phyloP scores from a whole-genome alignment of 2,888 invertebrate species.

The Elgonia sp. region DNA sequence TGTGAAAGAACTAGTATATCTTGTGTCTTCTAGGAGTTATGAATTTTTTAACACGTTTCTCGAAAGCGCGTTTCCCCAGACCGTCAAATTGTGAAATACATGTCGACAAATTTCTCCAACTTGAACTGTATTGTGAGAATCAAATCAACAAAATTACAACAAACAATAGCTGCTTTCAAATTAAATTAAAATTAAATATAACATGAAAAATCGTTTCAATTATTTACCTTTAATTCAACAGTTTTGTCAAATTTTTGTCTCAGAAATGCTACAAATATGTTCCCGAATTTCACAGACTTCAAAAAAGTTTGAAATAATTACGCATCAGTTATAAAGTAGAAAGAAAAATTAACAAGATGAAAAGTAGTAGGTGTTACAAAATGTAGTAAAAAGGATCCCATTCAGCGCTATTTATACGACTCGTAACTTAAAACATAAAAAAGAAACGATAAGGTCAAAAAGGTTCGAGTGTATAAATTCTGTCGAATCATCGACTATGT shows the following conservation, averaged over 20 bases:
- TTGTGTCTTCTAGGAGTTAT: not conserved
- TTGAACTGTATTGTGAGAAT: not conserved
- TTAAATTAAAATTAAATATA: not conserved
- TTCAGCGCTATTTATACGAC: too few relatives aligned
- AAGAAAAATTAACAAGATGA: not conserved
- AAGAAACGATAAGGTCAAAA: too few relatives aligned
- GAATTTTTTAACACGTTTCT: constrained; percentile 7
- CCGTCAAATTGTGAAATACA: not conserved
- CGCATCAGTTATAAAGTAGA: not conserved
- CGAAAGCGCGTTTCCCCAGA: not conserved
- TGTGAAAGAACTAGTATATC: constrained; percentile 15
- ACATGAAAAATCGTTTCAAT: not conserved
- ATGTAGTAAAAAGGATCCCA: too few relatives aligned
- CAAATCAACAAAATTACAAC: not conserved
- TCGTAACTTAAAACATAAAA: too few relatives aligned
- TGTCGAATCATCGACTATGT: constrained; percentile 45
- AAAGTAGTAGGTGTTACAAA: too few relatives aligned
- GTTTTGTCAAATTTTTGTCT: too few relatives aligned
- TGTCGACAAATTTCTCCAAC: not conserved
- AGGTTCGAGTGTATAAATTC: too few relatives aligned
- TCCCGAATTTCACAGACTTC: not conserved
- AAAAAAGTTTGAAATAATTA: not conserved
- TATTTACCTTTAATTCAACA: not conserved
- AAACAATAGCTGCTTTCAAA: not conserved
- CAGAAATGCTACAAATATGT: too few relatives aligned